Evolutionary conservation across 2,797 vertebrate genomes (phyloP), one percentile per base, ranked within the genome.

Genomic region (Enteromius afrohamiltoni): DNA sequence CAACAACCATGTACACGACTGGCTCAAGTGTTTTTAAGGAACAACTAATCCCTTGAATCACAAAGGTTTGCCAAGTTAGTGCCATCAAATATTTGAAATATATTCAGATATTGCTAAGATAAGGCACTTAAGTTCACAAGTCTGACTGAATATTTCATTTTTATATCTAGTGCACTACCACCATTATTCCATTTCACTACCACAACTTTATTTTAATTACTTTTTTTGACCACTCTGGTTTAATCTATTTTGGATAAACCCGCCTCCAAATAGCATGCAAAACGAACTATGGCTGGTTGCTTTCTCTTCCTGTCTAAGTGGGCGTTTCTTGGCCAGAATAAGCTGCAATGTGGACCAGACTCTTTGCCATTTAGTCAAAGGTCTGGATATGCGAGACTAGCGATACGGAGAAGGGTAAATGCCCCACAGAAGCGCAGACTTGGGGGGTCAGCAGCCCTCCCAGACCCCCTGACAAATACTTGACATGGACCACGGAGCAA

Each of bases 401-500:
- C 84, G 75, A 79, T 83, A 29, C 47, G 77, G 37, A 42, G 47
- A 42, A 62, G 53, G 37, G 51, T 51, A 81, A 85, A 70, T 82
- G 42, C 82, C 79, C 42, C 80, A 88, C 71, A 88, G 85, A 83
- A 84, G 68, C 85, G 87, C 85, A 89, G 79, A 69, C 8, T 83
- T 26, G 78, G 86, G 90, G 87, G 16, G 51, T 86, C 91, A 89
- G 89, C 71, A 29, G 87, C 85, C 89, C 55, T 77, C 87, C 90
- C 81, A 91, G 86, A 65, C 47, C 80, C 87, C 47, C 58, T 51
- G 60, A 88, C 87, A 92, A 91, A 91, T 88, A 74, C 80, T 88
- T 86, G 88, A 73, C 84, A 88, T 87, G 91, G 88, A 83, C 86
- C 82, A 89, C 86, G 67, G 53, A 89, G 80, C 83, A 92, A 90